phyloP scores from a whole-genome alignment of 2,113 vertebrate genomes.

The Nibea coibor region DNA sequence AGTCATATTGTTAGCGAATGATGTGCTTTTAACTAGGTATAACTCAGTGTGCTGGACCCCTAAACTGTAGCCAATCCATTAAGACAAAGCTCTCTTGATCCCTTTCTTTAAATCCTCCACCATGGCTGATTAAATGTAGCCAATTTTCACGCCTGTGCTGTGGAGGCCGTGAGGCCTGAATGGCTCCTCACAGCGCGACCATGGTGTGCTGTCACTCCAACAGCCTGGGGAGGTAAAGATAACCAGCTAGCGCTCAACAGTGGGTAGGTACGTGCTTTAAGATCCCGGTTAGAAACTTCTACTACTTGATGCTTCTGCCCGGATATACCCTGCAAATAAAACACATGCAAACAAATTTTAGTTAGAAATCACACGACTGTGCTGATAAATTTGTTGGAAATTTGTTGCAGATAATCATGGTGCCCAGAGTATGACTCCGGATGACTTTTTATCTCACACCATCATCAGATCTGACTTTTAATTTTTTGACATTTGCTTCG shows the following conservation, averaged over 20 bases:
- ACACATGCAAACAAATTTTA: no score
- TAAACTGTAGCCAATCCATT: constrained; percentile 83
- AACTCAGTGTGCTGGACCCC: constrained; percentile 64
- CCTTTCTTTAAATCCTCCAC: constrained; percentile 76
- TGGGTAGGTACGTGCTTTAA: background rate
- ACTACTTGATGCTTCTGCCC: background rate
- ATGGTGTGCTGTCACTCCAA: constrained; percentile 62
- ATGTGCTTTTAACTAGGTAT: constrained; percentile 74
- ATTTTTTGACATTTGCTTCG: no score
- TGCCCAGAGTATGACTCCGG: no score
- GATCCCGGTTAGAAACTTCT: background rate
- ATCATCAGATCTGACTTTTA: no score
- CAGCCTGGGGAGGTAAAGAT: constrained; percentile 41
- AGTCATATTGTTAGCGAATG: constrained; percentile 72
- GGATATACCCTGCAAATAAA: background rate
- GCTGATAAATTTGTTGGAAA: no score
- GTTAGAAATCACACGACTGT: no score
- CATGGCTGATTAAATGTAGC: constrained; percentile 83
- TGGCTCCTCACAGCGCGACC: constrained; percentile 69
- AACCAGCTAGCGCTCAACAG: constrained; percentile 26
- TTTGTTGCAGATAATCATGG: no score
- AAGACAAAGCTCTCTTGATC: constrained; percentile 80
- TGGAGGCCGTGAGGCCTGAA: constrained; percentile 70
- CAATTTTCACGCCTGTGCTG: constrained; percentile 78
- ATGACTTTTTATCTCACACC: no score